A percentile compares a stretch with the other conserved stretches of the same genome.
These are phyloP conservation scores for Xiphophorus hellerii DNA, from an alignment of 2,113 vertebrate genomes.

Conservation along the genomic window DNA sequence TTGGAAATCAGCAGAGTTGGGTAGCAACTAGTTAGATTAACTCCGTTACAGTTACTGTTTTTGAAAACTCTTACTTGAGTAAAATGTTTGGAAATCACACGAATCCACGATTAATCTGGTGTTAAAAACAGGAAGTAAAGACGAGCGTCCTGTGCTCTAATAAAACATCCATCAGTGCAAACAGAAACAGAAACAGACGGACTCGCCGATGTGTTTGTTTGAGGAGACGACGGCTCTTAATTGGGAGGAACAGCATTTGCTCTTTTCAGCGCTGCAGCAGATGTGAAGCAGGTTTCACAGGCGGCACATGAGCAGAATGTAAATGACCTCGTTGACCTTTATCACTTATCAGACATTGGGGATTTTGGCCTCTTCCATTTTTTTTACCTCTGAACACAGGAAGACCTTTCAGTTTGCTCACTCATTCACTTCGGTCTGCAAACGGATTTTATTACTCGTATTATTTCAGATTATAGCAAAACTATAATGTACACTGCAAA, in stretches of 20 bases:
- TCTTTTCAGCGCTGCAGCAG: constrained; percentile 57
- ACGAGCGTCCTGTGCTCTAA: too few relatives aligned
- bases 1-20: too few relatives aligned
- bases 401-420: neutral
- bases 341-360: constrained; percentile 4
- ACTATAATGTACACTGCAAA: too few relatives aligned
- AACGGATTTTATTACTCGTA: too few relatives aligned
- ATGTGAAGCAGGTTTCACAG: constrained; percentile 49
- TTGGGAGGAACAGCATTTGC: constrained; percentile 41
- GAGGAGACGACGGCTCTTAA: constrained; percentile 26
- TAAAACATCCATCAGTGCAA: neutral
- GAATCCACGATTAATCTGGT: too few relatives aligned
- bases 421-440: neutral
- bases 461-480: too few relatives aligned
- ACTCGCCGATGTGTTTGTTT: constrained; percentile 25
- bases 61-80: neutral
- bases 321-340: constrained; percentile 55
- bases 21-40: too few relatives aligned
- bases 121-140: too few relatives aligned
- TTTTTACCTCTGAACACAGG: neutral
- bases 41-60: neutral
- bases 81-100: neutral
- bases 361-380: neutral
- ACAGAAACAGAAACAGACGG: constrained; percentile 5
- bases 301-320: constrained; percentile 35